phyloP scores from a whole-genome alignment of 2,797 vertebrate species.

The Anolis apletophallus region DNA sequence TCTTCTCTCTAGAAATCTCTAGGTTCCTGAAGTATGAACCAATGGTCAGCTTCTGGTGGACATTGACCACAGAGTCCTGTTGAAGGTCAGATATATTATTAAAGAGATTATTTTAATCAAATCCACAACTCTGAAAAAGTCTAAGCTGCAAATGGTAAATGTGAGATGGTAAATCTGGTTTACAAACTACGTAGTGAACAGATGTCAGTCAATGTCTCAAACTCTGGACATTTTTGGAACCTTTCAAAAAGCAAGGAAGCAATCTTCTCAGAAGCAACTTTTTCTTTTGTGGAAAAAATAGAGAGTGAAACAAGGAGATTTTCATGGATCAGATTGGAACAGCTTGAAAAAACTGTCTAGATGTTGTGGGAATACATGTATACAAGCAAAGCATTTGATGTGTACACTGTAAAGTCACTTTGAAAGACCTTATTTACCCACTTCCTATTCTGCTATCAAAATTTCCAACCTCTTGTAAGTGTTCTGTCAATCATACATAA shows the following conservation, averaged over 20 bases:
- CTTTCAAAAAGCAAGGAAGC: not conserved
- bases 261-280: not conserved
- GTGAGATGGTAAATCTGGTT: too few species aligned
- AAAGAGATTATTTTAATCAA: too few species aligned
- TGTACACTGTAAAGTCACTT: not conserved
- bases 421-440: not conserved
- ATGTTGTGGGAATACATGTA: not conserved
- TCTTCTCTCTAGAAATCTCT: too few species aligned
- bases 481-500: not conserved
- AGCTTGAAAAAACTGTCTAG: conserved; percentile 9
- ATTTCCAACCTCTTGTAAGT: conserved; percentile 14
- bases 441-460: not conserved
- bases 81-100: too few species aligned
- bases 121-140: too few species aligned
- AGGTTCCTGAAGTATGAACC: too few species aligned
- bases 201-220: not conserved
- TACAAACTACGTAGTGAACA: too few species aligned
- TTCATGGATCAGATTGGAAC: not conserved
- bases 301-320: not conserved
- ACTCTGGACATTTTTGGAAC: not conserved
- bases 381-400: conserved; percentile 21
- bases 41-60: too few species aligned
- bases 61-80: too few species aligned
- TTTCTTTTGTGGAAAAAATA: not conserved
- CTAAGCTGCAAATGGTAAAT: too few species aligned